Base-by-base conservation (phyloP, 2,113 vertebrate genomes). In the Microtus montanus region DNA sequence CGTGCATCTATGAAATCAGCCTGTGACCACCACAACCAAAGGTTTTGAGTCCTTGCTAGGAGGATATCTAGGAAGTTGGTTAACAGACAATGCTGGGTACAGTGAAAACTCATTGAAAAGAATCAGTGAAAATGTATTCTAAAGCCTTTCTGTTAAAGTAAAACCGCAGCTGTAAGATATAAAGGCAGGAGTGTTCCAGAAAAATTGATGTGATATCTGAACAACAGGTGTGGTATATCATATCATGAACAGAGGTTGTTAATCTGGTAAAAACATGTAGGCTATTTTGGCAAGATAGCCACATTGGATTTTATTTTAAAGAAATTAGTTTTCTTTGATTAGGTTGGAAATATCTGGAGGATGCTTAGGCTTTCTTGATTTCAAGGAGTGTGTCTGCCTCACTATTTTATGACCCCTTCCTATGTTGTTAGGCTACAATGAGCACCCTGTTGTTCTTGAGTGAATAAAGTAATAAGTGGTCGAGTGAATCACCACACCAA, bases 251-350 rank as follows among this genome's bases (percentile, higher is more conserved):
- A 78, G 7, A 70, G 35, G 90, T 33, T 2, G 7, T 52, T 89
- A 83, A 89, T 58, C 44, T 83, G n/a, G 92, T 79, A 38, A 80
- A 14, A 15, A 84, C 52, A 90, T 64, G 70, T 84, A 90, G 71
- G 19, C 70, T 11, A 12, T 66, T 30, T 6, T 63, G 77, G 0
- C 26, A 88, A 80, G 22, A 3, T 9, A 61, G 61, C 19, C 24
- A 11, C 61, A 41, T 19, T 19, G 49, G 19, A 85, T 54, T 22
- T 58, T 58, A 20, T 58, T 58, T 91, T 77, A 44, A 20, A 33
- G 66, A 61, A 79, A 33, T 64, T 91, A 84, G 63, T 63, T 83
- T 58, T 96, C 22, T 87, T 92, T 68, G 38, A 52, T 33, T 20
- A 73, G 61, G 80, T 80, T 58, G 17, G 44, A 66, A 68, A 24